Evolutionary conservation across 2,888 invertebrate species (phyloP).

Genomic region (Drosophila robusta): DNA sequence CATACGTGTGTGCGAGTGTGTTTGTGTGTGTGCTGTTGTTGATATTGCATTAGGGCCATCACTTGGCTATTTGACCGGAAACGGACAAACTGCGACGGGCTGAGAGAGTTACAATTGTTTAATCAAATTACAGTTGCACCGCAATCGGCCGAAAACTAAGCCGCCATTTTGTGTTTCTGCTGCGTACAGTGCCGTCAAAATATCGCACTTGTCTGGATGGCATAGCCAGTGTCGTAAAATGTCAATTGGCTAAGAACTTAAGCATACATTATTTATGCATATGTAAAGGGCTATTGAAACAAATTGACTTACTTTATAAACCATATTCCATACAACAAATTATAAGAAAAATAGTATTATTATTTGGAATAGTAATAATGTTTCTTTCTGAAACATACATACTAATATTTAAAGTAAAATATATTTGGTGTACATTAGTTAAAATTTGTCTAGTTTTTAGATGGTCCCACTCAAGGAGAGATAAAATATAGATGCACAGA

Average conservation of each 20-base stretch:
- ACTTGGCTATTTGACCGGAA: slow-evolving; percentile 47
- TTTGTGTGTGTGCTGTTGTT: slow-evolving; percentile 2
- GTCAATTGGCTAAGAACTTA: neutral
- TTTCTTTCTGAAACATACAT: too few relatives aligned
- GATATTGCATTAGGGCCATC: slow-evolving; percentile 29
- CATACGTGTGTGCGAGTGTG: neutral
- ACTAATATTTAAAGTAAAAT: too few relatives aligned
- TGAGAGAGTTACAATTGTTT: slow-evolving; percentile 51
- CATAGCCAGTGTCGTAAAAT: neutral
- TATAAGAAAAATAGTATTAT: too few relatives aligned
- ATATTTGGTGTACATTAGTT: too few relatives aligned
- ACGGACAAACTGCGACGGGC: slow-evolving; percentile 21
- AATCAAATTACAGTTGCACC: slow-evolving; percentile 49
- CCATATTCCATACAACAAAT: too few relatives aligned
- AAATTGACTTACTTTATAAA: too few relatives aligned
- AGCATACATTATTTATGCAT: too few relatives aligned
- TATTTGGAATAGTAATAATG: too few relatives aligned
- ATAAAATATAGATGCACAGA: too few relatives aligned
- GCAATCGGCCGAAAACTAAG: slow-evolving; percentile 10
- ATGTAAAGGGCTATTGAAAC: too few relatives aligned
- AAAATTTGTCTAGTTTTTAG: too few relatives aligned
- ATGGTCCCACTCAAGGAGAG: too few relatives aligned
- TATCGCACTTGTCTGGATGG: neutral
- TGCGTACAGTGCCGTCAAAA: slow-evolving; percentile 19
- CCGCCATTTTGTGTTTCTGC: slow-evolving; percentile 10